Conservation (phyloP, 2,113 vertebrate species). For the Hepsetus odoe region DNA sequence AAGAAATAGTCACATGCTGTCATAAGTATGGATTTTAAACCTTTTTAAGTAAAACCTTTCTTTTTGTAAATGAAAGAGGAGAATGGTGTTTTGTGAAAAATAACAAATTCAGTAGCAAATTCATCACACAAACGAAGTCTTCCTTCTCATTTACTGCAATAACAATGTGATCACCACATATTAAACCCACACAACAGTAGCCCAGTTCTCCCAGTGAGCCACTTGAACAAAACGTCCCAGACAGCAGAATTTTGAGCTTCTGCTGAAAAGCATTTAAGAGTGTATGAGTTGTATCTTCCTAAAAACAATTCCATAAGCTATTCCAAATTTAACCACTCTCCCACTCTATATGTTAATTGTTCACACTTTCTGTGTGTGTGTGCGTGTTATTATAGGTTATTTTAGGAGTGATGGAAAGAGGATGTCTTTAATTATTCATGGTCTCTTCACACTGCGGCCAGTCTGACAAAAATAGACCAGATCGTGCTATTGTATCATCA, state of each 20-base stretch:
- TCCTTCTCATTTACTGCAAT: too few species aligned
- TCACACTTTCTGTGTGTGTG: conserved; percentile 78
- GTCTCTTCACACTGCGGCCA: conserved; percentile 42
- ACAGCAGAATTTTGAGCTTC: conserved; percentile 11
- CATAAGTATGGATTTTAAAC: too few species aligned
- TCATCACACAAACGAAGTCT: too few species aligned
- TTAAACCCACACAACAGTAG: too few species aligned
- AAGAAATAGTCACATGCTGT: too few species aligned
- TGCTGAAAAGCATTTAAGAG: conserved; percentile 7
- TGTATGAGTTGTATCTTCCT: conserved; percentile 21
- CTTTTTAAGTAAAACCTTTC: too few species aligned
- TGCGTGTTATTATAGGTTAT: conserved; percentile 84
- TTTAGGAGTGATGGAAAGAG: conserved; percentile 77
- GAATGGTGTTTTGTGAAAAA: too few species aligned
- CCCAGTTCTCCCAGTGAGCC: not conserved
- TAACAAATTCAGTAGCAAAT: too few species aligned
- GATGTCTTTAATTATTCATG: conserved; percentile 86
- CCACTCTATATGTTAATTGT: conserved; percentile 78
- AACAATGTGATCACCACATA: too few species aligned
- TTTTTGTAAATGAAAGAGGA: too few species aligned
- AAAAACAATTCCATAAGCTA: conserved; percentile 61
- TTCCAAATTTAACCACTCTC: conserved; percentile 78
- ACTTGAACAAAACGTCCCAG: not conserved
- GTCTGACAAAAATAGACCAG: conserved; percentile 42
- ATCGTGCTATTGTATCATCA: conserved; percentile 35